These are phyloP conservation scores for Sceloporus undulatus DNA, from an alignment of 2,113 vertebrate species.

Conservation along the genomic window DNA sequence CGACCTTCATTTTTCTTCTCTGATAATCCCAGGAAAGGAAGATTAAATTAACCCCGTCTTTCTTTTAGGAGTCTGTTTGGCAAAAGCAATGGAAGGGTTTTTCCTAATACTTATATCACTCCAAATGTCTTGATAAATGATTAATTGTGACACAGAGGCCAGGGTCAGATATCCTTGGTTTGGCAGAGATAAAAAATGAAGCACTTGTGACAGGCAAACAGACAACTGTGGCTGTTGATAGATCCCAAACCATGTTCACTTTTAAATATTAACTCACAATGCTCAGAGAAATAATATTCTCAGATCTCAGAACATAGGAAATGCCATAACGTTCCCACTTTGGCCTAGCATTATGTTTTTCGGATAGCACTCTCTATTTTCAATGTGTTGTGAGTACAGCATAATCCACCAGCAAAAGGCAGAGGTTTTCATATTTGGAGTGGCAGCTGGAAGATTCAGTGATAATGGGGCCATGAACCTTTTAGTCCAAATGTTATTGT, in stretches of 20 bases:
- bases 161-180: conserved; percentile 63
- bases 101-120: conserved; percentile 14
- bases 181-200: conserved; percentile 40
- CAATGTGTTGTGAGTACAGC: too few species aligned
- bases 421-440: too few species aligned
- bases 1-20: conserved; percentile 61
- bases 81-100: fast-evolving
- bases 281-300: background rate
- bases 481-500: too few species aligned
- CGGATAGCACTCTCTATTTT: too few species aligned
- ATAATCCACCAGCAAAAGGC: too few species aligned
- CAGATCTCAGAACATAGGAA: too few species aligned
- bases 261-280: conserved; percentile 77
- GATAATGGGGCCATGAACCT: too few species aligned
- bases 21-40: background rate
- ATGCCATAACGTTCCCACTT: too few species aligned
- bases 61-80: background rate
- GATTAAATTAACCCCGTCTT: background rate
- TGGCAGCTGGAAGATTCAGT: too few species aligned
- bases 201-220: conserved; percentile 60
- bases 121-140: conserved; percentile 58
- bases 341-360: background rate
- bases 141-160: conserved; percentile 58
- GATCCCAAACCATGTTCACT: fast-evolving
- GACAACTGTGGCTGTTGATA: background rate